Conservation (phyloP, 2,888 invertebrate genomes). For the Melinaea menophilus region DNA sequence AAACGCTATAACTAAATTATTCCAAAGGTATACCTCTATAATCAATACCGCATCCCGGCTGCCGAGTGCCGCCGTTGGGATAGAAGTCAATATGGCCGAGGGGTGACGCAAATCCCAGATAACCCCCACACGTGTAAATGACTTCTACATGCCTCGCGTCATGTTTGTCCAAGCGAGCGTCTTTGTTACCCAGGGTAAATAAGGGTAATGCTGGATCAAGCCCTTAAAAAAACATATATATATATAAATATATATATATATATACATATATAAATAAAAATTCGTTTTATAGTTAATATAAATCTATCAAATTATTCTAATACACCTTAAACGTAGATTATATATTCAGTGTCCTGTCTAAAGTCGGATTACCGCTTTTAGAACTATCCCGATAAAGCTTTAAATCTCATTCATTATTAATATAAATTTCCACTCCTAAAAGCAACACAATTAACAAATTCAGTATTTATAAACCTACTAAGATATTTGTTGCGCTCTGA, state of each 20-base stretch:
- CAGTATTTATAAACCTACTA: constrained; percentile 7
- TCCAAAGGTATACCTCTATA: constrained; percentile 60
- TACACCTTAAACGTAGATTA: no score
- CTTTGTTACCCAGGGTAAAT: constrained; percentile 71
- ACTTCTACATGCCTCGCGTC: constrained; percentile 80
- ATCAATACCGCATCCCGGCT: constrained; percentile 78
- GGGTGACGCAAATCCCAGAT: constrained; percentile 77
- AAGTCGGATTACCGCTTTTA: not conserved
- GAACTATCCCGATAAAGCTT: not conserved
- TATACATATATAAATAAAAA: no score
- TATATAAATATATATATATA: no score
- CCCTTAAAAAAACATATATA: constrained; percentile 47
- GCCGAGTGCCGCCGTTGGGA: constrained; percentile 78
- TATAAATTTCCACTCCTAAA: not conserved
- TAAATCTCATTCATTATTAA: not conserved
- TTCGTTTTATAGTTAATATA: no score
- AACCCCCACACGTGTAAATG: constrained; percentile 80
- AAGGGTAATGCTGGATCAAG: constrained; percentile 79
- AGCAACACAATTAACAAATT: constrained; percentile 1
- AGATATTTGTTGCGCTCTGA: constrained; percentile 3
- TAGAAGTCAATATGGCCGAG: constrained; percentile 81
- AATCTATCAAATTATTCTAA: no score
- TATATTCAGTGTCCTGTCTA: not conserved
- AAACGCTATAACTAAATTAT: not conserved
- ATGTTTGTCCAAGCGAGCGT: constrained; percentile 75